These are phyloP conservation scores for Spongilla lacustris DNA, from an alignment of 37 sponge, comb jelly and placozoan species.

Conservation along the genomic window DNA sequence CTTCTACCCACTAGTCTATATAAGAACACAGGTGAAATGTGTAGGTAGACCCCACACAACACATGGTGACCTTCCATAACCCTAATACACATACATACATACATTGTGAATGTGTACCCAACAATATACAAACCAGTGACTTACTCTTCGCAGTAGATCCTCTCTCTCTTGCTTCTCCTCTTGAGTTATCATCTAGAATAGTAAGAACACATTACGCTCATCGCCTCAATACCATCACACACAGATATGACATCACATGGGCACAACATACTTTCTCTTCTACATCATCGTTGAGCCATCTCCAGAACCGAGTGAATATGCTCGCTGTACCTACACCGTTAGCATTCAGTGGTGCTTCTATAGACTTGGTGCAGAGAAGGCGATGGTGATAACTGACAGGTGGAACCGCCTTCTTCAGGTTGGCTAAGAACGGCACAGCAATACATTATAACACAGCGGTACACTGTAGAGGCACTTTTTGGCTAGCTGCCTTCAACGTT, in stretches of 20 bases:
- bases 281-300: constrained; percentile 36
- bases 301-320: constrained; percentile 42
- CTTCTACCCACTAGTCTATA: too few relatives aligned
- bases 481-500: neutral
- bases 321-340: neutral
- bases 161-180: constrained; percentile 47
- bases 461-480: neutral
- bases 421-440: neutral
- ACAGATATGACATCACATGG: neutral
- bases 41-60: too few relatives aligned
- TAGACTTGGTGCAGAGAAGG: neutral
- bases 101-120: neutral
- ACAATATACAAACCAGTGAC: neutral
- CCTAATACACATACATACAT: neutral
- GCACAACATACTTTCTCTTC: neutral
- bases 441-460: neutral
- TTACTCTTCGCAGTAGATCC: constrained; percentile 37
- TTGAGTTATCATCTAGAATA: constrained; percentile 12
- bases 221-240: too few relatives aligned
- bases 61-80: too few relatives aligned
- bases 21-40: too few relatives aligned
- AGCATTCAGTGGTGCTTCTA: neutral
- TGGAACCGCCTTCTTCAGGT: neutral
- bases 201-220: neutral
- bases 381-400: neutral